Conservation (phyloP, 2,113 vertebrate species). For the Entelurus aequoreus region DNA sequence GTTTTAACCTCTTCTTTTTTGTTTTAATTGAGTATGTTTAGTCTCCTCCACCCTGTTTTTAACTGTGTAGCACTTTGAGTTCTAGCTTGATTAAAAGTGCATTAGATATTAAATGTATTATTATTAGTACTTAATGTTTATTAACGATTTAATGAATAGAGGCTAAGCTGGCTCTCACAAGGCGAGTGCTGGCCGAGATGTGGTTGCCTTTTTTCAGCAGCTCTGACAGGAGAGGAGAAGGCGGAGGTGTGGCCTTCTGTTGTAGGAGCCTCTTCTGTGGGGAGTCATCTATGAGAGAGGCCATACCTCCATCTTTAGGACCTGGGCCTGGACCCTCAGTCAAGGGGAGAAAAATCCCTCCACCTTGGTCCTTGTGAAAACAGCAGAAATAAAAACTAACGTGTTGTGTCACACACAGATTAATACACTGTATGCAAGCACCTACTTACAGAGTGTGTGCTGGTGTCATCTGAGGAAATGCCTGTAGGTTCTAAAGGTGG, state of each 20-base stretch:
- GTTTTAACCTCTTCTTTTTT: too few species aligned
- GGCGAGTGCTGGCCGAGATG: slow-evolving; percentile 90
- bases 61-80: too few species aligned
- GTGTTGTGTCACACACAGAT: not conserved
- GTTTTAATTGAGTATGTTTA: too few species aligned
- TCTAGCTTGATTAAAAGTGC: too few species aligned
- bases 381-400: slow-evolving; percentile 1
- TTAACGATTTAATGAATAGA: not conserved
- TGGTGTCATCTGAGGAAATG: slow-evolving; percentile 65
- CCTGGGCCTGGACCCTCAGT: slow-evolving; percentile 80
- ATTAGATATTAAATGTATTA: too few species aligned
- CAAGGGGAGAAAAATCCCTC: slow-evolving; percentile 78
- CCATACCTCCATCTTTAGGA: slow-evolving; percentile 85
- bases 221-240: slow-evolving; percentile 96
- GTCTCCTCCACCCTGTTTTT: too few species aligned
- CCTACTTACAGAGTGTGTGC: slow-evolving; percentile 65
- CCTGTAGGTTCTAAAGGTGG: slow-evolving; percentile 49
- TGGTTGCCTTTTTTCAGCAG: slow-evolving; percentile 97
- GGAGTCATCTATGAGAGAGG: slow-evolving; percentile 87
- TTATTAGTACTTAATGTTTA: not conserved
- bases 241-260: slow-evolving; percentile 94
- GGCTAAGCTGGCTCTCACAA: slow-evolving; percentile 73
- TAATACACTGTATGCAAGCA: not conserved
- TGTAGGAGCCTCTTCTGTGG: slow-evolving; percentile 92
- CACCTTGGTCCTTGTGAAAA: slow-evolving; percentile 77